Evolutionary conservation across 1,140 invertebrate species (phyloP).

Genomic region (Medauroidea extradentata): DNA sequence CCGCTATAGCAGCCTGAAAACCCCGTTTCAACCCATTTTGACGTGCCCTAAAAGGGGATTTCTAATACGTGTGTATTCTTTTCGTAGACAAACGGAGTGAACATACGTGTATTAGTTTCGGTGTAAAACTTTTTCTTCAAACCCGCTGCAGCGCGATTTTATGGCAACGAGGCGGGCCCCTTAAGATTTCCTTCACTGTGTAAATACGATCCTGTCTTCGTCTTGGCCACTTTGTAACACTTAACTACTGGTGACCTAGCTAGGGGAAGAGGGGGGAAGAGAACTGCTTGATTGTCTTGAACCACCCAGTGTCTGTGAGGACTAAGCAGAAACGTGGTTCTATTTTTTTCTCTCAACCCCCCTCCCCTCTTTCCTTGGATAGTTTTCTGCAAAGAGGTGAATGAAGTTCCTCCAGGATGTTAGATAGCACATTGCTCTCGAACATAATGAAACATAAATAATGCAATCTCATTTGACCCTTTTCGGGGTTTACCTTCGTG

Average conservation of each 20-base stretch:
- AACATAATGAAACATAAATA: neutral
- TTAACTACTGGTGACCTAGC: neutral
- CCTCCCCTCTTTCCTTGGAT: neutral
- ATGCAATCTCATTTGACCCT: too few species aligned
- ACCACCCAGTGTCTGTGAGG: neutral
- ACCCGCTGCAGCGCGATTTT: too few species aligned
- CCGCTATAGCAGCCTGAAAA: too few species aligned
- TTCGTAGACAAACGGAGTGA: too few species aligned
- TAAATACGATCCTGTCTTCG: neutral
- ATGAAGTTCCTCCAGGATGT: neutral
- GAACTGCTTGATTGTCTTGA: neutral
- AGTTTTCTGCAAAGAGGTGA: neutral
- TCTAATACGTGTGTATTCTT: too few species aligned
- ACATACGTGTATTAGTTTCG: too few species aligned
- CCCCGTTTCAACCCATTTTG: too few species aligned
- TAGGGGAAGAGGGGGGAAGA: neutral
- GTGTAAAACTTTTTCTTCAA: too few species aligned
- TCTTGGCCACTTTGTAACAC: slow-evolving; percentile 3
- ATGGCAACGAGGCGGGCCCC: too few species aligned
- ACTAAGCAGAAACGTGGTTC: neutral
- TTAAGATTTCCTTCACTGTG: neutral
- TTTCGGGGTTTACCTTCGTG: neutral
- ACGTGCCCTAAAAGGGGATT: too few species aligned
- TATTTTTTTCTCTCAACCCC: neutral
- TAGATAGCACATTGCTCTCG: neutral